Evolutionary conservation across 2,888 invertebrate genomes (phyloP), one percentile per base, ranked within the genome.

Genomic region (Caenorhabditis sp.): DNA sequence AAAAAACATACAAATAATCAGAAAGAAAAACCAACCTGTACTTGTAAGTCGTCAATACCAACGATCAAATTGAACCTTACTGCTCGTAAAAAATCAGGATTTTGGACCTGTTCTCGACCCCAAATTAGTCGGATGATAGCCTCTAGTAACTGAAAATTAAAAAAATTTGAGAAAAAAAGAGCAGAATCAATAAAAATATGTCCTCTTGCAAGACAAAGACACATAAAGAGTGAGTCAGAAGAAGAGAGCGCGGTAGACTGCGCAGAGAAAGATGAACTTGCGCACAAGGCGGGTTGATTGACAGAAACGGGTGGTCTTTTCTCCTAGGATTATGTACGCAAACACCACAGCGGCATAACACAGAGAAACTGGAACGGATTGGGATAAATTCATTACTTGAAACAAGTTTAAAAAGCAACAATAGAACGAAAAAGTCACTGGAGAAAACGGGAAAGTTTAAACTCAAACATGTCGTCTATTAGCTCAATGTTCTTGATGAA

Each of bases 401-500:
- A 28, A 64, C 26, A 14, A 31, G 24, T 12, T 19, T 7, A 68
- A 49, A 3, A 26, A 19, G 4, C 16, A 41, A 44, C 38, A 59
- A 14, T 44, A 14, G n/a, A n/a, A n/a, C n/a, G n/a, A n/a, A 7
- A 49, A 41, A 51, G 38, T 24, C 2, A 51, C 24, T 79, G 0
- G 19, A 82, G 41, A 22, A 84, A 72, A 8, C 54, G 41, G 4
- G 76, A 54, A 0, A 79, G 58, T 54, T 81, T 80, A 69, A 86
- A 85, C 16, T 85, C 86, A 38, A 86, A 83, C 70, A 77, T 79
- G 6, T 85, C 85, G 44, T 84, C 80, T n/a, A 85, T 73, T n/a
- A 64, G 22, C 49, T 49, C 70, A 26, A 86, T 19, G 22, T 83
- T 85, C 12, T 75, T 35, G 14, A 47, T 24, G 58, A 85, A 83